Evolutionary conservation across 2,797 vertebrate species (phyloP).

Genomic region (Enteromius viviparus): DNA sequence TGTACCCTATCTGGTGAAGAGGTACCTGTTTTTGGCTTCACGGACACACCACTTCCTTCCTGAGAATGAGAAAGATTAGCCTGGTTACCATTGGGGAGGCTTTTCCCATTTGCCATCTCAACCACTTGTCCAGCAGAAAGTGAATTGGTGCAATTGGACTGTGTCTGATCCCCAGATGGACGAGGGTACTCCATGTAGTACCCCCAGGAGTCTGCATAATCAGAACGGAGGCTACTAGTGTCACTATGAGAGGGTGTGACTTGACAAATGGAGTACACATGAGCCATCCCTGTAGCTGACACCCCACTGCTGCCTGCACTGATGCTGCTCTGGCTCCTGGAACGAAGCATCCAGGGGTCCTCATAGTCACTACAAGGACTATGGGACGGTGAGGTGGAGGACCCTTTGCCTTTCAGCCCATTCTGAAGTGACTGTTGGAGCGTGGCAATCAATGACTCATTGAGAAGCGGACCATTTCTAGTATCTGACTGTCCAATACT

Average conservation of each 20-base stretch:
- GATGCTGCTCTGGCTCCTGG: constrained; percentile 91
- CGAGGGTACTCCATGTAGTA: constrained; percentile 87
- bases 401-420: constrained; percentile 84
- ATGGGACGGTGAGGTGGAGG: constrained; percentile 85
- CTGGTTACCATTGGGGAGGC: constrained; percentile 69
- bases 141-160: constrained; percentile 66
- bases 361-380: constrained; percentile 96
- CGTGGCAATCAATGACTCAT: constrained; percentile 89
- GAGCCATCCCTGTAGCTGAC: constrained; percentile 80
- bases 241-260: constrained; percentile 93
- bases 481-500: constrained; percentile 48
- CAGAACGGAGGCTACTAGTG: constrained; percentile 93
- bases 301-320: constrained; percentile 87
- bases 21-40: constrained; percentile 80
- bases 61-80: constrained; percentile 68
- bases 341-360: constrained; percentile 91
- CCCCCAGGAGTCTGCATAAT: constrained; percentile 92
- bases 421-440: constrained; percentile 92
- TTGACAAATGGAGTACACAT: constrained; percentile 86
- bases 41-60: constrained; percentile 59
- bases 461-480: constrained; percentile 78
- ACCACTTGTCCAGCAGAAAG: constrained; percentile 61
- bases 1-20: constrained; percentile 90
- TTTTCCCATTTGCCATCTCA: constrained; percentile 71
- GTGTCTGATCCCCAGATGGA: constrained; percentile 76